Evolutionary conservation across 2,888 invertebrate species (phyloP).

Genomic region (Mongoloraphidia duomilia): DNA sequence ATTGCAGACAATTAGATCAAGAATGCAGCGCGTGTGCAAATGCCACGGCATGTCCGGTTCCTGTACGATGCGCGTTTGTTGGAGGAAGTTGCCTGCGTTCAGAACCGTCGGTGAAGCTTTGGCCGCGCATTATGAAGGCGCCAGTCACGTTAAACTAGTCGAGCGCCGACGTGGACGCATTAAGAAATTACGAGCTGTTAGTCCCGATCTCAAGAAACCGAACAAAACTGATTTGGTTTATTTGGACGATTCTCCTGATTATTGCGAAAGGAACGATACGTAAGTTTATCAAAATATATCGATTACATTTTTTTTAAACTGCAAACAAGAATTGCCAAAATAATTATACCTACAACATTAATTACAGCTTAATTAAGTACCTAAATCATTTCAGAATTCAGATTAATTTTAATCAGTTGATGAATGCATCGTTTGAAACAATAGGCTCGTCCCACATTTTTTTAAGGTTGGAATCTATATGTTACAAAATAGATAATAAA

Average conservation of each 20-base stretch:
- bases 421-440: too few relatives aligned
- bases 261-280: constrained; percentile 75
- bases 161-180: constrained; percentile 44
- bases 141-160: constrained; percentile 64
- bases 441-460: too few relatives aligned
- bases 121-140: constrained; percentile 71
- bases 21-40: constrained; percentile 81
- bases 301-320: background rate
- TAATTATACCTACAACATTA: too few relatives aligned
- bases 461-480: too few relatives aligned
- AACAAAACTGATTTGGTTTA: constrained; percentile 84
- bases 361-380: too few relatives aligned
- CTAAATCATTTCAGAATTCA: too few relatives aligned
- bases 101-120: constrained; percentile 63
- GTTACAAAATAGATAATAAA: too few relatives aligned
- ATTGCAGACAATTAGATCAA: constrained; percentile 47
- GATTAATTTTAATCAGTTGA: too few relatives aligned
- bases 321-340: background rate
- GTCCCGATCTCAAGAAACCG: constrained; percentile 69
- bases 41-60: constrained; percentile 91
- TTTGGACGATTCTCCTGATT: constrained; percentile 81
- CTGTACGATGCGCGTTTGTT: constrained; percentile 80
- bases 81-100: constrained; percentile 70
- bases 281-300: constrained; percentile 31
- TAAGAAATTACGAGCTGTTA: constrained; percentile 56